Percentiles rank a stretch among this genome's conserved stretches.
Conservation (phyloP, 1,140 invertebrate species). For the Aphelinus certus region DNA sequence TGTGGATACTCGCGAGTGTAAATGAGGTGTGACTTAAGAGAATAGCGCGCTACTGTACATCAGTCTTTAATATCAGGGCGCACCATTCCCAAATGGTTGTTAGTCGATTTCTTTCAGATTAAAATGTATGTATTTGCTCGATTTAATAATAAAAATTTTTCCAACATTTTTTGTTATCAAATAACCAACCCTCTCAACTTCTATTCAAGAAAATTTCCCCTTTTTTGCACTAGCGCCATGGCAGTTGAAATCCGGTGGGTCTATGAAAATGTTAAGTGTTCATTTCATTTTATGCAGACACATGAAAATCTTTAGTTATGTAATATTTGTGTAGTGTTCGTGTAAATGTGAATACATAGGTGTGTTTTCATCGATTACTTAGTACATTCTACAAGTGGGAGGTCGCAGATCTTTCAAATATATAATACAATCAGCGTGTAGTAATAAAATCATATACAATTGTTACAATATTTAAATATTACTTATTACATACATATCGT, state of each 20-base stretch:
- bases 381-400: slow-evolving; percentile 63
- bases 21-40: slow-evolving; percentile 51
- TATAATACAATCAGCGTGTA: slow-evolving; percentile 68
- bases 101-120: slow-evolving; percentile 50
- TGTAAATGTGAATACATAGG: slow-evolving; percentile 29
- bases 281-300: slow-evolving; percentile 24
- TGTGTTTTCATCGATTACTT: slow-evolving; percentile 42
- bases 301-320: slow-evolving; percentile 3
- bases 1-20: slow-evolving; percentile 15
- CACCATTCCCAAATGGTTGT: slow-evolving; percentile 62
- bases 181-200: no score
- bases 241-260: slow-evolving; percentile 58
- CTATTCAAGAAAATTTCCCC: slow-evolving; percentile 22
- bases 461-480: slow-evolving; percentile 68
- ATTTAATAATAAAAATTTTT: background rate
- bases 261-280: slow-evolving; percentile 29
- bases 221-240: slow-evolving; percentile 58
- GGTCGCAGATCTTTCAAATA: slow-evolving; percentile 65
- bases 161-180: background rate
- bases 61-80: slow-evolving; percentile 67
- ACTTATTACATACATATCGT: slow-evolving; percentile 66
- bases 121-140: slow-evolving; percentile 29
- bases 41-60: slow-evolving; percentile 68
- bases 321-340: slow-evolving; percentile 28
- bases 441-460: slow-evolving; percentile 68